phyloP scores from a whole-genome alignment of 1,140 invertebrate genomes.

The Papilio helenus region DNA sequence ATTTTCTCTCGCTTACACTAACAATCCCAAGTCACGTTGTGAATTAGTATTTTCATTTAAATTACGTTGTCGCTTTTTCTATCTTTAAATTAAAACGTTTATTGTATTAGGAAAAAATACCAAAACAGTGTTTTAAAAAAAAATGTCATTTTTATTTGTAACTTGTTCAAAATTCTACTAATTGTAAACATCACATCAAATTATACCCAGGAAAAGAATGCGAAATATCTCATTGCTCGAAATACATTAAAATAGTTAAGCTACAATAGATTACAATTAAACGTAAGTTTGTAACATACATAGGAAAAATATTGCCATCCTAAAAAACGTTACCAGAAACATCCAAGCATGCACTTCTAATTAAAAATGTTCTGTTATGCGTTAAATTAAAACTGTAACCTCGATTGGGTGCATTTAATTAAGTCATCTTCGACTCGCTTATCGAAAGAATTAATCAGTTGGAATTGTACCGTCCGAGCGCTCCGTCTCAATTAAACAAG shows the following conservation, averaged over 20 bases:
- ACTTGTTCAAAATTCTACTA: background rate
- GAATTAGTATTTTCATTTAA: constrained; percentile 28
- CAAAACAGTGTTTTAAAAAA: background rate
- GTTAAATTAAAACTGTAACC: background rate
- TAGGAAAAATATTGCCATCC: no score
- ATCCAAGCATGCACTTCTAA: background rate
- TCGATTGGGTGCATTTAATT: constrained; percentile 23
- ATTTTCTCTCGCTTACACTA: constrained; percentile 28
- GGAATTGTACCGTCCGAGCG: constrained; percentile 30
- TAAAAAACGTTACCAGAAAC: no score
- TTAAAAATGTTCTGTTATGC: background rate
- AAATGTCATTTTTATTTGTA: background rate
- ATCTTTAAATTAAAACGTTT: background rate
- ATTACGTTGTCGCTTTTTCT: background rate
- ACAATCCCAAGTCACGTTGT: constrained; percentile 10
- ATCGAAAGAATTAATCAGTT: constrained; percentile 35
- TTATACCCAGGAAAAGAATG: background rate
- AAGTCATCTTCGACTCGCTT: constrained; percentile 14
- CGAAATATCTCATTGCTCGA: background rate
- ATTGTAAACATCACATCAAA: background rate
- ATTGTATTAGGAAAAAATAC: background rate
- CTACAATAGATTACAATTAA: no score
- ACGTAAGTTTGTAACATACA: no score
- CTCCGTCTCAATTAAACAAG: constrained; percentile 37
- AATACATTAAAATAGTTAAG: background rate